Evolutionary conservation across 2,888 invertebrate genomes (phyloP), one percentile per base, ranked within the genome.

Genomic region (Rhorus exstirpatorius): DNA sequence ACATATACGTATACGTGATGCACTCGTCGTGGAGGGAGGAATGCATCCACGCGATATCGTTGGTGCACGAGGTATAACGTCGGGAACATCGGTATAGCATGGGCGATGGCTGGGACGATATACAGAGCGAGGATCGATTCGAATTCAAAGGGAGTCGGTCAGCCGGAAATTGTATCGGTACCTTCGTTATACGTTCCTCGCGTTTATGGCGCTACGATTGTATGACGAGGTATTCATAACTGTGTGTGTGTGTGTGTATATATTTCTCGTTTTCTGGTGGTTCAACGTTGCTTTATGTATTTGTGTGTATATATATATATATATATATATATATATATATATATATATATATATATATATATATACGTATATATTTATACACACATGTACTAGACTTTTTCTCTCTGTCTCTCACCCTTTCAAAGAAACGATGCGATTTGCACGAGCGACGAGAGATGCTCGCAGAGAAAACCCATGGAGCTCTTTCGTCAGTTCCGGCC

Each of bases 121-220:
- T 41, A 38, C 44, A 70, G 63, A 78, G 46, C 75, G 51, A 79
- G 80, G 75, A 85, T 86, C 83, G 86, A 86, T 86, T 85, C 77
- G 70, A 79, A 84, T 84, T 87, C 85, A 84, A 83, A 78, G 63
- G 55, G 80, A 87, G 84, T 85, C 83, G 83, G 83, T 83, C 85
- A 84, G 71, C 83, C 65, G 86, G 85, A 85, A 86, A 86, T 83
- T 81, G 84, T 85, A 83, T 85, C 81, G 80, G 82, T 72, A 79
- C 81, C 79, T 84, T 86, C 81, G 83, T 83, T 84, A 76, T 79
- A 76, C 74, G 67, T 76, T 44, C 65, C 65, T 53, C 31, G 76
- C 79, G 65, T 83, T 83, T 83, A 83, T 83, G 83, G 70, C 70
- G 8, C 58, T 61, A 44, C 67, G n/a, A 46, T 24, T 70, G 24